Base-by-base conservation (phyloP, 37 sponge, comb jelly and placozoan genomes). In the Agelas oroides region DNA sequence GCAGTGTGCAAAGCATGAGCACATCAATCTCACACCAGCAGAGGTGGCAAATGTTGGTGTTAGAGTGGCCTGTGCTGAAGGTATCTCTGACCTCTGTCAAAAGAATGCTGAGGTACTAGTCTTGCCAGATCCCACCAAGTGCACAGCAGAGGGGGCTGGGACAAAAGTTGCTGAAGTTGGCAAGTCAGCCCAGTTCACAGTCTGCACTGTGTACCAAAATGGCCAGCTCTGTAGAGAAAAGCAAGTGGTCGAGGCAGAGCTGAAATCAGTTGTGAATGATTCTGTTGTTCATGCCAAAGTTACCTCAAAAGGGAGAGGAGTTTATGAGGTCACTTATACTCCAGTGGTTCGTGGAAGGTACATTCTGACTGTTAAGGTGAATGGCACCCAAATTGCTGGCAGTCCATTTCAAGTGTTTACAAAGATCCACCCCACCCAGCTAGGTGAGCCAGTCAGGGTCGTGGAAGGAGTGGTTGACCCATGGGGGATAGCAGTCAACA, bases 351-450 rank as follows among this genome's bases (percentile, higher is more conserved):
- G 81, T 28, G 81, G 81, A 17, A 8, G 59, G 27, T 70, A 80
- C 31, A 55, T 58, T 8, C 81, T 80, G 36, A 34, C 1, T 31
- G 70, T 80, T 8, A 67, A 53, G 30, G 70, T 70, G 8, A 30
- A 80, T 80, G 81, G 81, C 20, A 20, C 33, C 0, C 21, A 68
- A 13, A 35, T 80, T 24, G 37, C 37, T n/a, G 81, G 70, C 27
- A 80, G 81, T 55, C 59, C 81, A 41, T 80, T 56, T 59, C 36
- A 31, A 21, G 70, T 80, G 20, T 79, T 79, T 79, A 73, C 59
- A 34, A 66, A 67, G 30, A 70, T 81, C 68, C 71, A 28, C 57
- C 81, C 81, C 28, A 70, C 71, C 35, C 70, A 81, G 27, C 71
- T 81, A 6, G 71, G 81, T 13, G 54, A 81, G 38, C 81, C 81